phyloP scores from a whole-genome alignment of 2,888 invertebrate species.

The Drosophila macrospina region DNA sequence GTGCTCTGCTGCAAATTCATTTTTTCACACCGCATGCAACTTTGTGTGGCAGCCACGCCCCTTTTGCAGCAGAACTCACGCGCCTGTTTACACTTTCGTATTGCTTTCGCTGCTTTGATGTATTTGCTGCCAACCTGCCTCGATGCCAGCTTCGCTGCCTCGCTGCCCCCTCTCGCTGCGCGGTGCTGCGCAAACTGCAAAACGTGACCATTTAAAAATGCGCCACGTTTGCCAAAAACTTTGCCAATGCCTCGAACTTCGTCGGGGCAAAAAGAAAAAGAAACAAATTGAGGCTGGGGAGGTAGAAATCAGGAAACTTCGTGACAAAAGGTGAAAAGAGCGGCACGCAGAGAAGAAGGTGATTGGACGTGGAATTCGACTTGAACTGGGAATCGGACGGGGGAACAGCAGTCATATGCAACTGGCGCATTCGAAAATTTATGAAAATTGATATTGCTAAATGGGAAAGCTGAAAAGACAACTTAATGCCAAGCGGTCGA shows the following conservation, averaged over 20 bases:
- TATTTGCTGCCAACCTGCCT: slow-evolving; percentile 52
- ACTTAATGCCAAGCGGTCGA: slow-evolving; percentile 60
- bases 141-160: slow-evolving; percentile 26
- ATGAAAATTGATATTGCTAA: slow-evolving; percentile 76
- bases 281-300: neutral
- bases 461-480: slow-evolving; percentile 65
- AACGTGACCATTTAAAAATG: slow-evolving; percentile 84
- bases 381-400: neutral
- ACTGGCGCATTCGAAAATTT: slow-evolving; percentile 73
- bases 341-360: slow-evolving; percentile 18
- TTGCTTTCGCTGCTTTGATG: slow-evolving; percentile 69
- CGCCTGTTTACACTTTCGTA: slow-evolving; percentile 77
- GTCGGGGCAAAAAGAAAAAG: slow-evolving; percentile 26
- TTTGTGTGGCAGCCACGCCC: slow-evolving; percentile 64
- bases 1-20: slow-evolving; percentile 60
- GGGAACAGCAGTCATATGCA: slow-evolving; percentile 67
- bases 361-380: slow-evolving; percentile 21
- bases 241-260: slow-evolving; percentile 74
- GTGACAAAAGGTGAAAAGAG: slow-evolving; percentile 75
- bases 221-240: slow-evolving; percentile 79
- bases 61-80: slow-evolving; percentile 50
- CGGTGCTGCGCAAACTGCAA: slow-evolving; percentile 82
- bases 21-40: slow-evolving; percentile 66
- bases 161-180: no score
- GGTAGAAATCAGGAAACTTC: slow-evolving; percentile 44